A percentile compares a stretch with the other conserved stretches of the same genome.
Conservation (phyloP, 2,888 invertebrate genomes). For the Limnephilus auricula region DNA sequence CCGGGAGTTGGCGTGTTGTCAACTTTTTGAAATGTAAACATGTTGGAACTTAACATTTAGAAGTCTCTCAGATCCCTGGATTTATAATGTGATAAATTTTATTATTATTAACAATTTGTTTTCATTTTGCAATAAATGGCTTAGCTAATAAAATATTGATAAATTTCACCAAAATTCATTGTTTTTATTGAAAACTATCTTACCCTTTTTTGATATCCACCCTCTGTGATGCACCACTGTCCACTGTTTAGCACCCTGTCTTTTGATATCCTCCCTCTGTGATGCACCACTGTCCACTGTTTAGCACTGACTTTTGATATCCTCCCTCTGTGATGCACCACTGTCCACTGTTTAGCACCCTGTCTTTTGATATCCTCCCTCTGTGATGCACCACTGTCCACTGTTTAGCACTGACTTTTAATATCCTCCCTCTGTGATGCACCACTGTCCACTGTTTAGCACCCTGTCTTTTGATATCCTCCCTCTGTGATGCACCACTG, state of each 20-base stretch:
- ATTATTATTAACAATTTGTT: conserved; percentile 58
- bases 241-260: neutral
- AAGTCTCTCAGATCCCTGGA: neutral
- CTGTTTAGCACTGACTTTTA: no score
- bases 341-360: no score
- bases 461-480: no score
- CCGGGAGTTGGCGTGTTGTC: conserved; percentile 35
- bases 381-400: no score
- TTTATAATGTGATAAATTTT: conserved; percentile 60
- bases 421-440: no score
- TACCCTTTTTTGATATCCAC: neutral
- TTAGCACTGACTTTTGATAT: no score
- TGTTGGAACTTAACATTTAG: neutral
- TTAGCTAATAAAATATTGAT: conserved; percentile 51
- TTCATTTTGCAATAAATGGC: conserved; percentile 58
- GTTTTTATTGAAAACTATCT: neutral
- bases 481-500: no score
- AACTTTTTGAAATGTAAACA: conserved; percentile 38
- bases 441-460: no score
- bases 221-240: neutral
- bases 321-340: no score
- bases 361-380: no score
- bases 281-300: no score
- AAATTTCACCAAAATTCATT: conserved; percentile 48
- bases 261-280: no score